Evolutionary conservation across 1,140 invertebrate genomes (phyloP), one percentile per base, ranked within the genome.

Genomic region (Drosophila suzukii): DNA sequence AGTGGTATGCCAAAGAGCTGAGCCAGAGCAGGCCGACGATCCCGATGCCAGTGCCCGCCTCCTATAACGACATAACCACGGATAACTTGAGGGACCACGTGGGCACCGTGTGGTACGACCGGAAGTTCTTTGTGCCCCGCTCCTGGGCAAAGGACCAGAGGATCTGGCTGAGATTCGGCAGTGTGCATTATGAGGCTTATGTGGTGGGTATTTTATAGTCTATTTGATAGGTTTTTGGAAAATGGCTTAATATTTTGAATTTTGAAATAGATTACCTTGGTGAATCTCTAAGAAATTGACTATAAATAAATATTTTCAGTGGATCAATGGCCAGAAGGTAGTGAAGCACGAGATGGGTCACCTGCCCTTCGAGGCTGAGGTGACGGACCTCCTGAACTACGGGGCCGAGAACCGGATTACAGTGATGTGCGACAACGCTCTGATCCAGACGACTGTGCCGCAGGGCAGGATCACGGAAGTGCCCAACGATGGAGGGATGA

Each of bases 31-130:
- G 54, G 10, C 49, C 79, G 6, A 91, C 76, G 1, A 95, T 96
- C 15, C 94, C 95, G 17, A 99, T 99, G 97, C 98, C 98, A n/a
- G 98, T 99, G 12, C 98, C 98, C 0, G 95, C 97, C 0, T 98
- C 97, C 80, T 99, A 97, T 93, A 99, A 99, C 92, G 98, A 99
- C 88, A 95, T 99, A 13, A 97, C 97, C 0, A 95, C 96, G 68
- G 96, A 98, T 27, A 93, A 93, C 24, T 90, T 99, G 5, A 93
- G 98, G 32, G 98, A 99, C 92, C 98, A 99, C 93, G 95, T 99
- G 12, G 98, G 98, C 0, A 95, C 98, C 85, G 98, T 97, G 15
- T 98, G 97, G 97, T 98, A 98, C 88, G 96, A 98, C 76, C 94
- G 95, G 47, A 94, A 93, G 2, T 98, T 98, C 92, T 97, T 95